Base-by-base conservation (phyloP, 2,888 invertebrate species). In the Bugulina stolonifera region DNA sequence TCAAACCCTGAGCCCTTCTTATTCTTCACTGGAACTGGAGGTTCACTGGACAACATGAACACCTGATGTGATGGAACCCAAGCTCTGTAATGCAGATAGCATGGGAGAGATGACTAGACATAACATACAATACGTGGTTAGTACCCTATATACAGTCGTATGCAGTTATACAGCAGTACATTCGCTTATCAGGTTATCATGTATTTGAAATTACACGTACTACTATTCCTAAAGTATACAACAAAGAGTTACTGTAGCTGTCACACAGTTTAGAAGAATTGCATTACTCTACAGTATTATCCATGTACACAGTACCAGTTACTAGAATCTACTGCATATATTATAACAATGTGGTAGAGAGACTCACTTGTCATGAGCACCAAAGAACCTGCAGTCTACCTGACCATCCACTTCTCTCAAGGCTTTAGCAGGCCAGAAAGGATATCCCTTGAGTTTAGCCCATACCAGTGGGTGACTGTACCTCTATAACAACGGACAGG, bases 391-490 rank as follows among this genome's bases (percentile, higher is more conserved):
- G 1, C 94, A 94, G 84, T 96, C 94, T 0, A 94, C 92, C 78
- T 80, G 79, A 10, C 80, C 82, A 71, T 81, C 79, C 18, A 77
- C 76, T 71, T 81, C 80, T 35, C 83, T 74, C 69, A 84, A 76
- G 25, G 80, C 83, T 85, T 97, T 97, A 0, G 94, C 96, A 0
- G 97, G 97, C 97, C 97, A 98, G 84, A 91, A 95, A 0, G 97
- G 97, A 81, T 95, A 97, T 18, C 94, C 96, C 87, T 95, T 94
- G 18, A 97, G 87, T 83, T 96, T 95, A 0, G 97, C 97, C 97
- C 97, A 98, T 0, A 97, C 90, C 73, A 97, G 85, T 23, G 93
- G 86, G 86, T 97, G 96, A 0, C 95, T 95, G 73, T 89, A 90
- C 29, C 91, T 81, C 87, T 88, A 81, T 34, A 83, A 81, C 43